Evolutionary conservation across 1,140 invertebrate species (phyloP).

Genomic region (Eciton burchellii): DNA sequence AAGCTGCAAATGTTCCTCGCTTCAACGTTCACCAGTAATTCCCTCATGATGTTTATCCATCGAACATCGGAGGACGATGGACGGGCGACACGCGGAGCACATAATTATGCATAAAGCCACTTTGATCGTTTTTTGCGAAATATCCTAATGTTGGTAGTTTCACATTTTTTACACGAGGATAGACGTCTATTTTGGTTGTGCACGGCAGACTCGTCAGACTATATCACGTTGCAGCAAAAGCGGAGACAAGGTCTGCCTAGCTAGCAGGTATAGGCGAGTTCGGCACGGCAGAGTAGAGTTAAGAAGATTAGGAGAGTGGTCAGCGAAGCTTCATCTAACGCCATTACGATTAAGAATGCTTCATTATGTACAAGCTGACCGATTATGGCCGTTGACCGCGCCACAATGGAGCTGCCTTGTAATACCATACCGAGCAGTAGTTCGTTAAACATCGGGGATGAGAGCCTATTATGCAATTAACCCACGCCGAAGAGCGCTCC

Average conservation of each 20-base stretch:
- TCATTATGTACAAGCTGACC: conserved; percentile 77
- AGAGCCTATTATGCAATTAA: conserved; percentile 69
- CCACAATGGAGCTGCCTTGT: conserved; percentile 62
- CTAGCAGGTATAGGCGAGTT: conserved; percentile 61
- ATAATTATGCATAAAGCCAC: conserved; percentile 7
- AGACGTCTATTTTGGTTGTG: conserved; percentile 58
- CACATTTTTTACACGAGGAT: conserved; percentile 37
- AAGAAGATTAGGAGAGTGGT: conserved; percentile 81
- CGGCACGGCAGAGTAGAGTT: conserved; percentile 61
- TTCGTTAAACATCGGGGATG: conserved; percentile 59
- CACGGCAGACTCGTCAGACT: conserved; percentile 53
- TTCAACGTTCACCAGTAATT: conserved; percentile 5
- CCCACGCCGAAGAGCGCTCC: conserved; percentile 58
- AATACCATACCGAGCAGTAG: conserved; percentile 64
- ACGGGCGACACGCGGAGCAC: neutral
- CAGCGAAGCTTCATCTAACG: conserved; percentile 75
- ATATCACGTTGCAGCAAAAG: conserved; percentile 36
- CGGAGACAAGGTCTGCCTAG: conserved; percentile 36
- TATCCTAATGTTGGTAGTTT: conserved; percentile 28
- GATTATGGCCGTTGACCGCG: conserved; percentile 66
- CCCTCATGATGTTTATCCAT: conserved; percentile 8
- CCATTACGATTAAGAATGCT: conserved; percentile 82
- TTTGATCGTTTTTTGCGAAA: conserved; percentile 33
- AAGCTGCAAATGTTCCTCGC: neutral
- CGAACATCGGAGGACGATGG: conserved; percentile 5